Evolutionary conservation across 2,888 invertebrate genomes (phyloP).

Genomic region (Heliconius cydno): DNA sequence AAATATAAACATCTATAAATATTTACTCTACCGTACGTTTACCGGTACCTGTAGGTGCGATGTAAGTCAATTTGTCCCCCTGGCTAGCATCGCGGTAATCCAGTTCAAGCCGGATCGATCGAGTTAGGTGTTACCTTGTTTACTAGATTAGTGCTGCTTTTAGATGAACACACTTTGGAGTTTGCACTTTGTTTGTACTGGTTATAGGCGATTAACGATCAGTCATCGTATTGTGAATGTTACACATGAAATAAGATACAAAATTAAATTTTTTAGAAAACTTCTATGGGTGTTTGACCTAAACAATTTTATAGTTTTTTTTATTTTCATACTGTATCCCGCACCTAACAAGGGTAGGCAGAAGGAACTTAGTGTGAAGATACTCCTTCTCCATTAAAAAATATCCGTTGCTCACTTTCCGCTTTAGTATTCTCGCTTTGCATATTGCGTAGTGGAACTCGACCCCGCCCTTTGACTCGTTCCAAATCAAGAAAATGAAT

Average conservation of each 20-base stretch:
- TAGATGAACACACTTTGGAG: constrained; percentile 22
- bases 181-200: not conserved
- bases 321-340: too few relatives aligned
- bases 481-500: too few relatives aligned
- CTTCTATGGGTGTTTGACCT: not conserved
- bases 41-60: constrained; percentile 60
- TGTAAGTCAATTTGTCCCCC: constrained; percentile 72
- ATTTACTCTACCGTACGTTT: constrained; percentile 42
- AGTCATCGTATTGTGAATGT: not conserved
- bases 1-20: constrained; percentile 26
- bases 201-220: not conserved
- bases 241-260: not conserved
- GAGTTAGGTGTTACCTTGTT: constrained; percentile 65
- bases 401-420: too few relatives aligned
- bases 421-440: too few relatives aligned
- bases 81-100: constrained; percentile 63
- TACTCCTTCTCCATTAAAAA: too few relatives aligned
- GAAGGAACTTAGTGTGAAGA: too few relatives aligned
- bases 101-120: constrained; percentile 66
- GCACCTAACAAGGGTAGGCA: too few relatives aligned
- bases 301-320: too few relatives aligned
- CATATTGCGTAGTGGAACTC: too few relatives aligned
- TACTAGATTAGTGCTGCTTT: constrained; percentile 58
- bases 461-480: too few relatives aligned
- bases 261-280: not conserved